phyloP scores from a whole-genome alignment of 2,888 invertebrate species.

The Drosophila austrosaltans region DNA sequence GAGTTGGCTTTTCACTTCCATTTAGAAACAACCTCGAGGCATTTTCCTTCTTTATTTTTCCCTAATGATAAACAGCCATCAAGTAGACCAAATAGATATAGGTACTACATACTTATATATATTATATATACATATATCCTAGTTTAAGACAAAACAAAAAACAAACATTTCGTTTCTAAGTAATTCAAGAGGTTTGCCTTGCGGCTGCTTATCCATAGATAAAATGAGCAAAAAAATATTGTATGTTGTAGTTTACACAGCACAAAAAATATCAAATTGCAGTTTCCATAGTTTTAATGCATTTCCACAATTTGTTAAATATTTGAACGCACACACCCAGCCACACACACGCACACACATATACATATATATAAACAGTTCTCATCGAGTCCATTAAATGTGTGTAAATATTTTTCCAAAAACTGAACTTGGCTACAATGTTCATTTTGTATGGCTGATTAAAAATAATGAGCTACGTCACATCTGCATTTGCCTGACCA shows the following conservation, averaged over 20 bases:
- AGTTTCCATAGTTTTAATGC: slow-evolving; percentile 58
- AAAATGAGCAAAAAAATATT: slow-evolving; percentile 50
- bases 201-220: slow-evolving; percentile 12
- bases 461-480: slow-evolving; percentile 61
- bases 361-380: not conserved
- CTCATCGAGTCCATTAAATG: slow-evolving; percentile 58
- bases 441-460: slow-evolving; percentile 70
- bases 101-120: not conserved
- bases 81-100: slow-evolving; percentile 6
- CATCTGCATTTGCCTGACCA: slow-evolving; percentile 8
- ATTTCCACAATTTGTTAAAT: slow-evolving; percentile 22
- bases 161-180: slow-evolving; percentile 38
- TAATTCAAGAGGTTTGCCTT: slow-evolving; percentile 50
- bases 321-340: slow-evolving; percentile 16
- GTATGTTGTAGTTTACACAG: slow-evolving; percentile 1
- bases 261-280: slow-evolving; percentile 50
- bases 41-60: slow-evolving; percentile 6
- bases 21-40: slow-evolving; percentile 10
- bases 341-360: slow-evolving; percentile 30
- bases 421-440: slow-evolving; percentile 37
- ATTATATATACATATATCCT: slow-evolving; percentile 50
- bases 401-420: slow-evolving; percentile 51
- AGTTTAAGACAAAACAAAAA: slow-evolving; percentile 41
- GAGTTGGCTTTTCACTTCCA: slow-evolving; percentile 15
- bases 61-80: slow-evolving; percentile 43